phyloP scores from a whole-genome alignment of 2,888 invertebrate genomes.

The Nemoura dubitans region DNA sequence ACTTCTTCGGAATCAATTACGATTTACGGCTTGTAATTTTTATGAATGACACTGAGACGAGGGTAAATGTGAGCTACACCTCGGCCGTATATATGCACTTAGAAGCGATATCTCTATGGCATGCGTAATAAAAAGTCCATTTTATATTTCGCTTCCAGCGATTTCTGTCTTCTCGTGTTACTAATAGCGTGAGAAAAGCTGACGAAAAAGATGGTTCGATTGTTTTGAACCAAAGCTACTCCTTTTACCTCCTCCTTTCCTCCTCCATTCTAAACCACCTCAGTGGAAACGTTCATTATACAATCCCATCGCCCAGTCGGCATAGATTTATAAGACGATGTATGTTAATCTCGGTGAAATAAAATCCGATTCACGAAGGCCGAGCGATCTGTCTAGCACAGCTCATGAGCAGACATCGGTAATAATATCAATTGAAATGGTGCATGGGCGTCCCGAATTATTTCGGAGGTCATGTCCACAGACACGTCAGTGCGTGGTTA shows the following conservation, averaged over 20 bases:
- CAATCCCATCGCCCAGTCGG: background rate
- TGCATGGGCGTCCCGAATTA: constrained; percentile 15
- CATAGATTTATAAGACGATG: background rate
- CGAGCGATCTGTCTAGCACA: background rate
- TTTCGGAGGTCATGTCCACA: constrained; percentile 1
- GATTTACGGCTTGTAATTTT: constrained; percentile 14
- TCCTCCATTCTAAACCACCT: background rate
- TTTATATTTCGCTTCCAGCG: constrained; percentile 19
- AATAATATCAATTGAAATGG: constrained; percentile 18
- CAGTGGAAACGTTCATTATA: constrained; percentile 3
- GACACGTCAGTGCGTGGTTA: constrained; percentile 25
- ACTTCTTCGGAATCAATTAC: background rate
- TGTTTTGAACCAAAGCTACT: constrained; percentile 18
- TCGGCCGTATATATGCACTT: background rate
- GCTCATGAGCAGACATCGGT: constrained; percentile 1
- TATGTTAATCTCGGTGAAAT: constrained; percentile 16
- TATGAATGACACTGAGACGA: constrained; percentile 17
- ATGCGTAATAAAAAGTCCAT: constrained; percentile 3
- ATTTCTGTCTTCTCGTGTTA: constrained; percentile 16
- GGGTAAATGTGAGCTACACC: background rate
- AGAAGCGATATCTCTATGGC: background rate
- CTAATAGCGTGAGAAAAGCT: constrained; percentile 34
- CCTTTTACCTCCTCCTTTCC: background rate
- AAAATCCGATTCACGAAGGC: constrained; percentile 8
- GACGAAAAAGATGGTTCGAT: constrained; percentile 1